Percentiles rank a stretch among this genome's conserved stretches.
Conservation (phyloP, 2,888 invertebrate genomes). For the Epiblema foenella region DNA sequence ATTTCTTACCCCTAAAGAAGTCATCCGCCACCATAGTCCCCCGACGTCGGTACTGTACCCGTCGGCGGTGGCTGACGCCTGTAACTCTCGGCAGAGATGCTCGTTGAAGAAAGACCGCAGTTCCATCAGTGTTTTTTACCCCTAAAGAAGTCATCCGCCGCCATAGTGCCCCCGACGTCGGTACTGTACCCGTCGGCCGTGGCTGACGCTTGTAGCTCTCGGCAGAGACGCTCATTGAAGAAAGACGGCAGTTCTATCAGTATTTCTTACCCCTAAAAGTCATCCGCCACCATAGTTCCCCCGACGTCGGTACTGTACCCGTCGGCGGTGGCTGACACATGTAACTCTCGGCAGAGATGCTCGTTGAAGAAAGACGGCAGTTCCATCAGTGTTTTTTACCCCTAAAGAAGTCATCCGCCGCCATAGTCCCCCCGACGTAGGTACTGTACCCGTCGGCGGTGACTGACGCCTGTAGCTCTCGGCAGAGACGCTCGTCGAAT, state of each 20-base stretch:
- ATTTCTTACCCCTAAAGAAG: constrained; percentile 89
- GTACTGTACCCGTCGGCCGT: neutral
- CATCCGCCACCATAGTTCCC: no score
- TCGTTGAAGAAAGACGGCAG: constrained; percentile 84
- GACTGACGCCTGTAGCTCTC: constrained; percentile 79
- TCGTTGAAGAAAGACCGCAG: no score
- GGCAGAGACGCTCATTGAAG: neutral
- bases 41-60: constrained; percentile 85
- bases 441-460: constrained; percentile 79
- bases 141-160: no score
- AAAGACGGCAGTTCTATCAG: no score
- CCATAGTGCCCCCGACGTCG: no score
- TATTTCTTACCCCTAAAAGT: no score
- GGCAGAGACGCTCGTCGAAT: constrained; percentile 83
- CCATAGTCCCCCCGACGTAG: constrained; percentile 89
- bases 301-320: neutral
- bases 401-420: constrained; percentile 92
- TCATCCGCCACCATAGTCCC: constrained; percentile 91
- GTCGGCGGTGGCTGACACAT: neutral
- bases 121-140: no score
- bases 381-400: constrained; percentile 67
- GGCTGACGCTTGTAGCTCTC: neutral
- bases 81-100: constrained; percentile 84
- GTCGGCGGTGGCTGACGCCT: constrained; percentile 68
- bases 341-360: constrained; percentile 25